Evolutionary conservation across 2,888 invertebrate genomes (phyloP), one percentile per base, ranked within the genome.

Genomic region (Pardosa pseudoannulata): DNA sequence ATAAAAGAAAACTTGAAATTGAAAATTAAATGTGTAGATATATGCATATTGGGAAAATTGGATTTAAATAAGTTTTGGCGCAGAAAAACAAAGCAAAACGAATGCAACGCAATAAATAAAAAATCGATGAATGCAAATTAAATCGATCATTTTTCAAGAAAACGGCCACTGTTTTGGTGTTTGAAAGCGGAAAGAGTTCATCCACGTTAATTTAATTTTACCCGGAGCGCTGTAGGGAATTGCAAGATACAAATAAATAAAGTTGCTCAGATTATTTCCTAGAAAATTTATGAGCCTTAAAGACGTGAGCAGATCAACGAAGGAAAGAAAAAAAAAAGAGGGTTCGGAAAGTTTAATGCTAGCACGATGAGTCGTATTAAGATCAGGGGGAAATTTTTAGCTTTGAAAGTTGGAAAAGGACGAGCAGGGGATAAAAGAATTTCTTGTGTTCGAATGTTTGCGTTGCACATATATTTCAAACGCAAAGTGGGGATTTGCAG

Each of bases 11-110:
- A 78, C 71, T 83, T 50, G 83, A 73, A 83, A 82, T 82, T 76
- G 82, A 76, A 82, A 83, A 78, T 83, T 83, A 83, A 83, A 83
- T 71, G 32, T 64, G 56, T 72, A 78, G 71, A 79, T 79, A 31
- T 64, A 71, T 64, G 32, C 71, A 62, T 62, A 74, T 72, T 68
- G 70, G 36, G 71, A 83, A 83, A 72, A 71, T 46, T 27, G 76
- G 64, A 39, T 80, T 62, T 67, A 81, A 81, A 70, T 68, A 71
- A 76, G 29, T 39, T 50, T 81, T 39, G 16, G 73, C 39, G 29
- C 13, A 68, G 28, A 41, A 56, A 36, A 76, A 71, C 16, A 19
- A 64, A 73, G 56, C 32, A 67, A 73, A 31, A 41, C 36, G 50
- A 73, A 65, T 74, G 56, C 56, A 27, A n/a, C n/a, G 39, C 39